These are phyloP conservation scores for Anthrax anthrax DNA, from an alignment of 2,888 invertebrate genomes.

Conservation along the genomic window DNA sequence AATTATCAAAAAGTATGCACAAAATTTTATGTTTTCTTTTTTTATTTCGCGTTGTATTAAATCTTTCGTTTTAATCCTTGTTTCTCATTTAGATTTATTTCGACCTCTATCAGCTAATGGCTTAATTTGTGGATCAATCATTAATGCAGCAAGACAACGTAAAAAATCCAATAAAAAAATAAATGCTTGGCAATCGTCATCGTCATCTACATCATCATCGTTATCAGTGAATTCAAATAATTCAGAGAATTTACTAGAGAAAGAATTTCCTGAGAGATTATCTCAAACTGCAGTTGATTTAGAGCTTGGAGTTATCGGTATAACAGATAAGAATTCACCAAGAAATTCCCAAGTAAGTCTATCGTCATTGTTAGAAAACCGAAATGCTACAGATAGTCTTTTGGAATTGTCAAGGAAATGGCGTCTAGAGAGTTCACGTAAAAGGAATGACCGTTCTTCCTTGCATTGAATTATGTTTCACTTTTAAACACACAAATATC, in stretches of 20 bases:
- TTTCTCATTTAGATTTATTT: too few species aligned
- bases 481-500: too few species aligned
- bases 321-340: background rate
- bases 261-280: conserved; percentile 8
- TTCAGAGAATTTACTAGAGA: background rate
- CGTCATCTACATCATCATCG: conserved; percentile 2
- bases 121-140: conserved; percentile 12
- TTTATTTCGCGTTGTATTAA: too few species aligned
- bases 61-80: too few species aligned
- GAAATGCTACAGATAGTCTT: background rate
- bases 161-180: conserved; percentile 1
- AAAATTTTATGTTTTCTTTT: background rate
- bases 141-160: background rate
- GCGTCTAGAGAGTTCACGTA: conserved; percentile 10
- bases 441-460: too few species aligned
- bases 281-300: conserved; percentile 10
- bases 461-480: too few species aligned
- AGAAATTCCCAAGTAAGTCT: background rate
- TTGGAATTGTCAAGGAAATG: conserved; percentile 4
- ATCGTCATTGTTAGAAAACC: background rate
- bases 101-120: conserved; percentile 6
- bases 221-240: conserved; percentile 5
- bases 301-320: conserved; percentile 3
- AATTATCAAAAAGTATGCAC: background rate
- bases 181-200: conserved; percentile 6